Conservation (phyloP, 2,888 invertebrate genomes). For the Trachelus iudaicus region DNA sequence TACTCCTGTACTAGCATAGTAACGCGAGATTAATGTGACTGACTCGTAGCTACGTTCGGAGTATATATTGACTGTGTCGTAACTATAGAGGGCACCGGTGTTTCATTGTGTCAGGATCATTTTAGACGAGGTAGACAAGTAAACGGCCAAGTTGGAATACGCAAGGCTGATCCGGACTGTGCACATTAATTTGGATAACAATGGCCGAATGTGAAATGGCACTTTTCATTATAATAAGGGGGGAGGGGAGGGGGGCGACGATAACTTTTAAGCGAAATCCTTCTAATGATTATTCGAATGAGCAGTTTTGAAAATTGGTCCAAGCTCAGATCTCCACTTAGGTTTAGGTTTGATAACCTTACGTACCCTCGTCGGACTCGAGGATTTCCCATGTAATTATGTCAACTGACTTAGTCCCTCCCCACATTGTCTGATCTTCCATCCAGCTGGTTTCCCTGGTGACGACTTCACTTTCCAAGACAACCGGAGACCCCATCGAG, state of each 20-base stretch:
- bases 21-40: neutral
- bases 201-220: neutral
- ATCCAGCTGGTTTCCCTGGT: neutral
- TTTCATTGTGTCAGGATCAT: neutral
- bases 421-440: neutral
- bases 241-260: fast-evolving
- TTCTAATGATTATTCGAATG: neutral
- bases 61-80: neutral
- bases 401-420: neutral
- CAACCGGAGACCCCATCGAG: neutral
- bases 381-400: neutral
- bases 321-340: neutral
- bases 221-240: neutral
- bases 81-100: neutral
- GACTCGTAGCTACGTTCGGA: neutral
- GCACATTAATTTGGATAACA: neutral
- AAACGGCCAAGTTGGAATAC: neutral
- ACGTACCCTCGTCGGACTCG: neutral
- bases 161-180: neutral
- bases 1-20: slow-evolving; percentile 31
- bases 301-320: neutral
- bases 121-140: neutral
- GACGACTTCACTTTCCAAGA: neutral
- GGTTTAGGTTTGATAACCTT: neutral
- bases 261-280: neutral